Evolutionary conservation across 2,797 vertebrate genomes (phyloP).

Genomic region (Typhlichthys subterraneus): DNA sequence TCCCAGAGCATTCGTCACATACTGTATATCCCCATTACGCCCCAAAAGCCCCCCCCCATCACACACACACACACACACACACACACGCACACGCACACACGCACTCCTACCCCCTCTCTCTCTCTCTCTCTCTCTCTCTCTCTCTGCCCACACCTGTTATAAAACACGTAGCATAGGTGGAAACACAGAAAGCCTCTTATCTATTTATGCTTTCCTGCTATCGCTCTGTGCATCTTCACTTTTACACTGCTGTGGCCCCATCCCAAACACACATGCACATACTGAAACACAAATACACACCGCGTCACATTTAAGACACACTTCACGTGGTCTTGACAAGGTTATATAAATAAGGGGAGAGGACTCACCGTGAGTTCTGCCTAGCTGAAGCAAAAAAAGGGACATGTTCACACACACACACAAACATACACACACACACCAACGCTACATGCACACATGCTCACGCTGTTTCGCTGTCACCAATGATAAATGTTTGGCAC

Average conservation of each 20-base stretch:
- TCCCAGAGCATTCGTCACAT: too few relatives aligned
- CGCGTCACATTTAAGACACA: conserved; percentile 31
- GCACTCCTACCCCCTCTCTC: neutral
- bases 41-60: neutral
- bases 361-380: conserved; percentile 18
- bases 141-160: conserved; percentile 57
- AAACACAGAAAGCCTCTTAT: conserved; percentile 84
- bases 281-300: neutral
- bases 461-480: conserved; percentile 5
- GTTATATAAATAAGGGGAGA: conserved; percentile 52
- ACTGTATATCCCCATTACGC: too few relatives aligned
- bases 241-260: conserved; percentile 8
- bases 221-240: conserved; percentile 10
- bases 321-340: conserved; percentile 38
- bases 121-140: neutral
- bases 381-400: conserved; percentile 1
- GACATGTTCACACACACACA: conserved; percentile 16
- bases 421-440: conserved; percentile 22
- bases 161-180: conserved; percentile 61
- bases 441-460: conserved; percentile 11
- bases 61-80: conserved; percentile 1
- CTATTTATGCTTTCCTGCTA: conserved; percentile 53
- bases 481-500: too few relatives aligned
- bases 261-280: conserved; percentile 3
- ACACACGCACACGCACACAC: neutral